phyloP scores from a whole-genome alignment of 1,140 invertebrate genomes.

The Liolophura sinensis region DNA sequence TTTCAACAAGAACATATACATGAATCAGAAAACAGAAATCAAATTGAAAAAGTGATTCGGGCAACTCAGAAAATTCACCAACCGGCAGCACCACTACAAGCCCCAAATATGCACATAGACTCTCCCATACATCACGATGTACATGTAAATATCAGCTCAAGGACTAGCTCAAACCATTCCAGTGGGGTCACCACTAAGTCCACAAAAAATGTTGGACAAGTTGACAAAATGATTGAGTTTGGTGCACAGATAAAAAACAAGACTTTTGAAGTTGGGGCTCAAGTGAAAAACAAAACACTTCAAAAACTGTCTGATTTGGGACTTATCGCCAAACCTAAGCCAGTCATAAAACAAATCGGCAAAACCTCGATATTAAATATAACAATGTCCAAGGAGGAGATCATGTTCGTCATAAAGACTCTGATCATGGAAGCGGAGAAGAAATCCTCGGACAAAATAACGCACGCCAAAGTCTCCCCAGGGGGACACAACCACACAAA shows the following conservation, averaged over 20 bases:
- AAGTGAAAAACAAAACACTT: conserved; percentile 48
- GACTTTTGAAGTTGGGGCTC: conserved; percentile 32
- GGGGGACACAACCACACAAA: neutral
- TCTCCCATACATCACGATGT: too few species aligned
- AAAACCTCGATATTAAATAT: conserved; percentile 36
- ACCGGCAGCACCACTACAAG: too few species aligned
- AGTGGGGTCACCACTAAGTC: too few species aligned
- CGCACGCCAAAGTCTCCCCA: neutral
- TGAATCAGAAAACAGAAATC: too few species aligned
- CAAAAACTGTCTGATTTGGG: conserved; percentile 44
- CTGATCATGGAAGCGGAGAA: conserved; percentile 3
- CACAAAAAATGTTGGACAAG: conserved; percentile 1
- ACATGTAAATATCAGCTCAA: too few species aligned
- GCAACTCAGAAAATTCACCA: too few species aligned
- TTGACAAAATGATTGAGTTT: conserved; percentile 32
- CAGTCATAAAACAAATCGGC: conserved; percentile 28
- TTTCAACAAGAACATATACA: too few species aligned
- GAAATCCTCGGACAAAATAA: neutral
- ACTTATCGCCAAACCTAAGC: conserved; percentile 22
- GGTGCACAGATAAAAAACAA: conserved; percentile 42
- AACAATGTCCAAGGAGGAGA: conserved; percentile 43
- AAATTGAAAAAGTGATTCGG: too few species aligned
- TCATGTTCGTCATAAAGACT: conserved; percentile 20
- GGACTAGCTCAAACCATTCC: too few species aligned
- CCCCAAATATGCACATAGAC: too few species aligned